Evolutionary conservation across 2,888 invertebrate species (phyloP).

Genomic region (Machimus rusticus): DNA sequence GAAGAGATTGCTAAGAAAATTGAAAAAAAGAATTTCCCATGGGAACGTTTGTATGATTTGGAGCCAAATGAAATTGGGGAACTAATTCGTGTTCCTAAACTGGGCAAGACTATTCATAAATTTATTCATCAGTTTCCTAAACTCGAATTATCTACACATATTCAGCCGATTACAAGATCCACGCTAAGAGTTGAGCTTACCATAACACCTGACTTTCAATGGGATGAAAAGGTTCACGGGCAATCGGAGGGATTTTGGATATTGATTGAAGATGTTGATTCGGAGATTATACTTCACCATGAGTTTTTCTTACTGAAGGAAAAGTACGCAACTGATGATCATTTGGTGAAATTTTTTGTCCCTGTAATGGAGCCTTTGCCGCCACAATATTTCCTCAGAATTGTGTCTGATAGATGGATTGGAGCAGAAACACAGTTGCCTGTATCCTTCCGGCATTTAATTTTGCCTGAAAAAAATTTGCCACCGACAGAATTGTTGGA

Average conservation of each 20-base stretch:
- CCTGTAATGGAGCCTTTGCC: slow-evolving; percentile 98
- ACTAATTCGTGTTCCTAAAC: slow-evolving; percentile 62
- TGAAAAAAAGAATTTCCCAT: slow-evolving; percentile 96
- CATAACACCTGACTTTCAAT: slow-evolving; percentile 98
- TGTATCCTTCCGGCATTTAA: slow-evolving; percentile 95
- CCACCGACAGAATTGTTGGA: slow-evolving; percentile 98
- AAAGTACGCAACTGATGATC: slow-evolving; percentile 94
- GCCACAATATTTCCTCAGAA: slow-evolving; percentile 95
- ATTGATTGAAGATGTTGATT: slow-evolving; percentile 86
- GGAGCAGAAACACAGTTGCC: slow-evolving; percentile 96
- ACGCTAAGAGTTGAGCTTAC: slow-evolving; percentile 95
- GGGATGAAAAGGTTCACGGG: slow-evolving; percentile 93
- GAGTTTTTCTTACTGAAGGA: slow-evolving; percentile 94
- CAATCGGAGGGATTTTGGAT: slow-evolving; percentile 89
- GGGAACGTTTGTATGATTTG: slow-evolving; percentile 94
- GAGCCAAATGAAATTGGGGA: slow-evolving; percentile 98
- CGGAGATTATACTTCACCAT: slow-evolving; percentile 91
- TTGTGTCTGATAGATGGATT: slow-evolving; percentile 91
- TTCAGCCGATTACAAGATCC: slow-evolving; percentile 95
- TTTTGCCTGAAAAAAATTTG: slow-evolving; percentile 96
- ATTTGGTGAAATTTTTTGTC: slow-evolving; percentile 96
- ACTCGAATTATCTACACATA: slow-evolving; percentile 93
- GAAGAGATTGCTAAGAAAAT: slow-evolving; percentile 96
- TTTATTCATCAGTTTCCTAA: slow-evolving; percentile 91
- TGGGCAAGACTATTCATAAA: slow-evolving; percentile 91